Base-by-base conservation (phyloP, 1,140 invertebrate species). In the Asobara japonica region DNA sequence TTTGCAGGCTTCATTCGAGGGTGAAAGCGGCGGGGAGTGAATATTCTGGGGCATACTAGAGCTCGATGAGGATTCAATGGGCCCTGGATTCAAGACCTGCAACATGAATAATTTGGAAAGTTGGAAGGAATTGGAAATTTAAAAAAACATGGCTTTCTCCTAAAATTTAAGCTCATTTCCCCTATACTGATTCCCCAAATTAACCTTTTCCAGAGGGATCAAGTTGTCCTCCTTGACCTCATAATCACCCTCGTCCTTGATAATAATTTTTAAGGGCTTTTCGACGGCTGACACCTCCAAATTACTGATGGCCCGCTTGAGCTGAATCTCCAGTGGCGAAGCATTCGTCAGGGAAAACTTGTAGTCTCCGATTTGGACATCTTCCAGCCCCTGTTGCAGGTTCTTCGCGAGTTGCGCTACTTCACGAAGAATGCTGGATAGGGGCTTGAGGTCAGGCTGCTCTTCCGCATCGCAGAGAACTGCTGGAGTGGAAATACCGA, bases 331-430 rank as follows among this genome's bases (percentile, higher is more conserved):
- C 22, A 83, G 31, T 2, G 61, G 70, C 2, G 76, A 31, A 2
- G 62, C 64, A 2, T 60, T 68, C 45, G 71, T 66, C 10, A 64
- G 31, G 3, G 73, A 67, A 8, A 62, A 13, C 8, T 71, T 41
- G 1, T 76, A 74, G 62, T 83, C 80, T n/a, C 80, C 81, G 11
- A 83, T 83, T n/a, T 78, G 81, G 10, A 82, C 41, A 51, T 79
- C 75, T 38, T 51, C 45, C n/a, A 76, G 65, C 61, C 62, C 71
- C 29, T 38, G 38, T 20, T 69, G 60, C 25, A 76, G 65, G 16
- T 65, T n/a, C n/a, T 41, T 30, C 3, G 71, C 51, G 11, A 65
- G 3, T 61, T 60, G 72, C 3, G 48, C 51, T 0, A 62, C 66
- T 22, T 31, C 29, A 5, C 62, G 69, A 6, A 56, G 61, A 38